These are phyloP conservation scores for Cyaniris semiargus DNA, from an alignment of 2,888 invertebrate genomes.

Conservation along the genomic window DNA sequence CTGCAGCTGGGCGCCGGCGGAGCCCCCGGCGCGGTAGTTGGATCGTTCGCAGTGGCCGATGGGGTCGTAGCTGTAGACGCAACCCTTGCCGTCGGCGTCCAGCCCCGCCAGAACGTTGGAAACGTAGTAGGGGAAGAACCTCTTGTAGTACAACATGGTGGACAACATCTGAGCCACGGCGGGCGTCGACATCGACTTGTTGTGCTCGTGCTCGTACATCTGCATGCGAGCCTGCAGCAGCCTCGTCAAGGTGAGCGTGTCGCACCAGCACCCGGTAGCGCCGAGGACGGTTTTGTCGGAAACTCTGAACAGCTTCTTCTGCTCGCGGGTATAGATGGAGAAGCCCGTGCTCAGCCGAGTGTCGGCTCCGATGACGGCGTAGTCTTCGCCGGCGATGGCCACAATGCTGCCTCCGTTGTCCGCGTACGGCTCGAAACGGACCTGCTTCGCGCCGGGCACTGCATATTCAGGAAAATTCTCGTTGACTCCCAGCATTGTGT, in stretches of 20 bases:
- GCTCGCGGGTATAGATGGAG: slow-evolving; percentile 92
- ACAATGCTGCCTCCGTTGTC: slow-evolving; percentile 91
- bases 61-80: slow-evolving; percentile 98
- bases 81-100: slow-evolving; percentile 95
- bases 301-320: slow-evolving; percentile 91
- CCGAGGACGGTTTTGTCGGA: slow-evolving; percentile 93
- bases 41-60: slow-evolving; percentile 96
- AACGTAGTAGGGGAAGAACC: slow-evolving; percentile 99
- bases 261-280: slow-evolving; percentile 98
- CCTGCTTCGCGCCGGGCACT: slow-evolving; percentile 76
- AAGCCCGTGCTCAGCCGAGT: slow-evolving; percentile 95
- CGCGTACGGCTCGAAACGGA: slow-evolving; percentile 76
- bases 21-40: slow-evolving; percentile 93
- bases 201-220: slow-evolving; percentile 97
- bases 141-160: slow-evolving; percentile 95
- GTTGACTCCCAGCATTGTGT: slow-evolving; percentile 58
- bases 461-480: slow-evolving; percentile 73
- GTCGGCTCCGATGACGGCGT: slow-evolving; percentile 96
- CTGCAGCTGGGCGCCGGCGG: slow-evolving; percentile 93
- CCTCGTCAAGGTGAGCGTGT: slow-evolving; percentile 93
- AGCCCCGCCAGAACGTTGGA: slow-evolving; percentile 96
- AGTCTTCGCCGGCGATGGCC: slow-evolving; percentile 97
- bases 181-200: slow-evolving; percentile 94
- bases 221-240: slow-evolving; percentile 92
- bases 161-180: slow-evolving; percentile 98